Evolutionary conservation across 2,888 invertebrate species (phyloP), one percentile per base, ranked within the genome.

Genomic region (Chymomyza caudatula): DNA sequence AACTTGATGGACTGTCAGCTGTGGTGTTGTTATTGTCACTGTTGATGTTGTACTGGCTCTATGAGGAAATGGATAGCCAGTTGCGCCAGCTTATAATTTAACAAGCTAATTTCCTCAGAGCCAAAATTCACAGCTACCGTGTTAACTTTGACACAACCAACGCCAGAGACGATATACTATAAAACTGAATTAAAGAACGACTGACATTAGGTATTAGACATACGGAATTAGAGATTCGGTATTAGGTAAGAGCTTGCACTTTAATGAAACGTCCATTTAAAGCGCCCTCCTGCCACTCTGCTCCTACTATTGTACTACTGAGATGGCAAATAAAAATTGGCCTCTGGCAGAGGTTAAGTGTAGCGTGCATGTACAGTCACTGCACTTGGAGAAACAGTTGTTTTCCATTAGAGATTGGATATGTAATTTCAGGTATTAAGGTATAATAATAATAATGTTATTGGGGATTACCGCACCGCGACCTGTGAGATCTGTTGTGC

Each of bases 91-190:
- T 62, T 75, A 64, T 71, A 67, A 81, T 80, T 78, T 81, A 69
- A 56, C 57, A 49, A 65, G 69, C 77, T 79, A 77, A 79, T 80
- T 80, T 84, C 78, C 81, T 81, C 78, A 80, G 84, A 77, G 67
- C 62, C 59, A 77, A 69, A 73, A 78, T 84, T 80, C 84, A 84
- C 80, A 80, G 80, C 80, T 80, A 80, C 80, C 84, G 80, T 80
- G 80, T 78, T 80, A 84, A 81, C 84, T 80, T 84, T 80, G 80
- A 84, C 80, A 80, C 80, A 78, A 79, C 73, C 42, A 51, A 56
- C 60, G 58, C 13, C n/a, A 37, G 29, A 19, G 19, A 47, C 29
- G 15, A 47, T 49, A 17, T 19, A 13, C 54, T 49, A 17, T 19
- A 13, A 63, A 59, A 49, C 58, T 20, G 42, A 42, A 47, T 29